These are phyloP conservation scores for Rhopalosiphum padi DNA, from an alignment of 1,140 invertebrate genomes.

Conservation along the genomic window DNA sequence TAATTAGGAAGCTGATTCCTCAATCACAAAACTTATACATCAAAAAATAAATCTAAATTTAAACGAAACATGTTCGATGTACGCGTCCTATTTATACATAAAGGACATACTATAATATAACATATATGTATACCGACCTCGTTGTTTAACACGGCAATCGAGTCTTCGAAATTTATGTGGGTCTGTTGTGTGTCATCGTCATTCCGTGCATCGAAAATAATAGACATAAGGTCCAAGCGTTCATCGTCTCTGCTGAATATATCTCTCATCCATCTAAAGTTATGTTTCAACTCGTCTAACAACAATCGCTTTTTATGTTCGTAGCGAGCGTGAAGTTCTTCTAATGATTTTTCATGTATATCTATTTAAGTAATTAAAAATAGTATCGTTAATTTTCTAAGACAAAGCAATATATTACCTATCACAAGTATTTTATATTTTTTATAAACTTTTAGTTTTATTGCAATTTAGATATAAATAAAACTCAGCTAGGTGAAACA, in stretches of 20 bases:
- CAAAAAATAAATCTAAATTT: neutral
- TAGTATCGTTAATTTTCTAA: too few species aligned
- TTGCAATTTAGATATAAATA: too few species aligned
- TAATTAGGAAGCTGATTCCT: too few species aligned
- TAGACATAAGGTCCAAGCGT: constrained; percentile 62
- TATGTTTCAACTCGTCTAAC: constrained; percentile 60
- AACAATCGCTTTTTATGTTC: constrained; percentile 63
- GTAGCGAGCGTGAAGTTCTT: constrained; percentile 68
- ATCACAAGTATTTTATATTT: too few species aligned
- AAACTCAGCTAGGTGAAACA: too few species aligned
- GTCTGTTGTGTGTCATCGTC: constrained; percentile 61
- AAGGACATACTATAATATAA: constrained; percentile 46
- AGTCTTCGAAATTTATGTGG: constrained; percentile 62
- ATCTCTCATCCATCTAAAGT: constrained; percentile 61
- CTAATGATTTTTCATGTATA: constrained; percentile 65
- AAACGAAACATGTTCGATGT: neutral
- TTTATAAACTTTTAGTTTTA: too few species aligned
- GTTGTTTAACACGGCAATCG: constrained; percentile 62
- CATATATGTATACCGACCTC: constrained; percentile 60
- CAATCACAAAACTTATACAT: too few species aligned
- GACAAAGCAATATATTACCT: too few species aligned
- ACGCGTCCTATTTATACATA: neutral
- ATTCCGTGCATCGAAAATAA: constrained; percentile 60
- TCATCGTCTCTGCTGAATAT: constrained; percentile 60
- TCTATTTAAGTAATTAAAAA: constrained; percentile 61